A percentile compares a stretch with the other conserved stretches of the same genome.
These are phyloP conservation scores for Dryobotodes eremita DNA, from an alignment of 2,888 invertebrate species.

Conservation along the genomic window DNA sequence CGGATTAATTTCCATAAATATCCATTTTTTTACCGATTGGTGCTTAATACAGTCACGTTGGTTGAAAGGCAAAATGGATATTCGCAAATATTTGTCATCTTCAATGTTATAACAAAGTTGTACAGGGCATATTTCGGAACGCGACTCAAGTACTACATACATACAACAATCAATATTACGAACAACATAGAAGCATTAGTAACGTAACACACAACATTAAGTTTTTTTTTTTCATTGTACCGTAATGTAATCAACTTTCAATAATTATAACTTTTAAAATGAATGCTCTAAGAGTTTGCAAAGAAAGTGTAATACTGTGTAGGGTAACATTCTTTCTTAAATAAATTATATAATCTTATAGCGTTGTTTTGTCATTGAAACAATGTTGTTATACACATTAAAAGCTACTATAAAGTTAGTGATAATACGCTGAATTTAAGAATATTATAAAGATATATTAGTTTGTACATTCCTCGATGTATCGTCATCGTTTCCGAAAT, in stretches of 20 bases:
- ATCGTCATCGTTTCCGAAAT: not conserved
- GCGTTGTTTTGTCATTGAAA: slow-evolving; percentile 49
- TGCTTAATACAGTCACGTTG: not conserved
- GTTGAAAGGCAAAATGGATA: not conserved
- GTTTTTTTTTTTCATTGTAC: slow-evolving; percentile 28
- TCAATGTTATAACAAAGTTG: not conserved
- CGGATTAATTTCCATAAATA: too few species aligned
- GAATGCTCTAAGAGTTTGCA: slow-evolving; percentile 19
- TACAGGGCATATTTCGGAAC: slow-evolving; percentile 26
- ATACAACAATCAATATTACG: slow-evolving; percentile 36
- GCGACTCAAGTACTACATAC: slow-evolving; percentile 14
- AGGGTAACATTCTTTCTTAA: slow-evolving; percentile 40
- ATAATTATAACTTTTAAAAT: slow-evolving; percentile 34
- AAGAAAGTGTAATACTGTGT: slow-evolving; percentile 49
- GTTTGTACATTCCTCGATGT: slow-evolving; percentile 49
- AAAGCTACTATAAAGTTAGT: slow-evolving; percentile 21
- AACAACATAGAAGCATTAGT: slow-evolving; percentile 52
- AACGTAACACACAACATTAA: slow-evolving; percentile 36
- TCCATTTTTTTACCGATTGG: not conserved
- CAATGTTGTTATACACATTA: not conserved
- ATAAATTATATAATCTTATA: slow-evolving; percentile 10
- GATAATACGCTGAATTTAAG: slow-evolving; percentile 10
- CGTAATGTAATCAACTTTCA: slow-evolving; percentile 20
- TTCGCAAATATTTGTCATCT: not conserved
- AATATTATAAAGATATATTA: not conserved